Base-by-base conservation (phyloP, 2,797 vertebrate species). In the Schizopygopsis pylzovi region DNA sequence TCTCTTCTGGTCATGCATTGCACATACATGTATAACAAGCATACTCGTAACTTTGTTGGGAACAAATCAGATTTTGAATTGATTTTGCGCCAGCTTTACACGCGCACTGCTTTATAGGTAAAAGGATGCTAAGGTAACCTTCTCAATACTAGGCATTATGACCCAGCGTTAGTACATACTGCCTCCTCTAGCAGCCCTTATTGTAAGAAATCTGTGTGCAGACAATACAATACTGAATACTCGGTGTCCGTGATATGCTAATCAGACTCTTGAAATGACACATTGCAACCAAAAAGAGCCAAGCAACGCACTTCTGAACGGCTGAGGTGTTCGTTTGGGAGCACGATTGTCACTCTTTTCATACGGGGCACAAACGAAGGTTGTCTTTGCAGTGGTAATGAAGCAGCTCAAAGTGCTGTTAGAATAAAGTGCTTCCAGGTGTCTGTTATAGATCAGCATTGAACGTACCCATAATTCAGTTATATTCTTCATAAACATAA, bases 361-460 rank as follows among this genome's bases (percentile, higher is more conserved):
- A 88, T 82, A 88, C 82, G 86, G 90, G 78, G 82, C 86, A 85
- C 87, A 76, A 65, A 81, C 72, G 43, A 68, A 43, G 20, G 18
- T 79, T 65, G 52, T 87, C 86, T 68, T 82, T 78, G 75, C 82
- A 67, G 80, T 68, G 81, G 85, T 87, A 61, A 90, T 92, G 91
- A 89, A 93, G 92, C 88, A 87, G 87, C 86, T 87, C 3, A 93
- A 95, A 93, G 94, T 94, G 93, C 92, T 91, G 90, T 88, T 90
- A 83, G 70, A 86, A 91, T 94, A 94, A 95, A 95, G 95, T 95
- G 95, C 94, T 93, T 91, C 86, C 91, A 84, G 88, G 92, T 89
- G 91, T 71, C 56, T 71, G 49, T 54, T 49, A 45, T 25, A 47
- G 71, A 70, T 79, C 47, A 79, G 83, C 75, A 33, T 61, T 18